phyloP scores from a whole-genome alignment of 2,888 invertebrate species.

The Rhamnusium bicolor region DNA sequence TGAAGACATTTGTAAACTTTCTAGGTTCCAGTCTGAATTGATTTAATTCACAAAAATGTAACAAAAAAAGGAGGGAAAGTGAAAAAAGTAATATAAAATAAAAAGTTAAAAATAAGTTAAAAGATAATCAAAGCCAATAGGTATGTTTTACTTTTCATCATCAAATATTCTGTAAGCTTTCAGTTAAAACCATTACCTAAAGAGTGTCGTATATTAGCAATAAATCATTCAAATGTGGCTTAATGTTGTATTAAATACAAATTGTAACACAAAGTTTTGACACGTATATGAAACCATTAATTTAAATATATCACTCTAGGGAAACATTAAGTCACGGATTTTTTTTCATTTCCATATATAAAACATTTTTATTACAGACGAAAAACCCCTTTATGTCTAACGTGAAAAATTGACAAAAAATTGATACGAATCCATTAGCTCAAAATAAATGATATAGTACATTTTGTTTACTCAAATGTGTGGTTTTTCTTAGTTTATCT shows the following conservation, averaged over 20 bases:
- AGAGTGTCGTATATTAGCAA: neutral
- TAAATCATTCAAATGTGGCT: constrained; percentile 8
- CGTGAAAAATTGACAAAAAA: constrained; percentile 16
- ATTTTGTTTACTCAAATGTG: too few relatives aligned
- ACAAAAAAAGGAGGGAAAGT: too few relatives aligned
- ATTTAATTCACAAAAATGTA: too few relatives aligned
- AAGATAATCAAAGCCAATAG: too few relatives aligned
- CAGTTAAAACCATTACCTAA: neutral
- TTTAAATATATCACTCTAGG: constrained; percentile 26
- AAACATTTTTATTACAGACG: constrained; percentile 1
- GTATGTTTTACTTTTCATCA: neutral
- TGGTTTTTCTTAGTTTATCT: too few relatives aligned
- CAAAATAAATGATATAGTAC: neutral
- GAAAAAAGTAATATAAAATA: too few relatives aligned
- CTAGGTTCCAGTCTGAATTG: too few relatives aligned
- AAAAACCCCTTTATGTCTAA: constrained; percentile 9
- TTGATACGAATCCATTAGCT: neutral
- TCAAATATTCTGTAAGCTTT: neutral
- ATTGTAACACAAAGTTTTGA: constrained; percentile 18
- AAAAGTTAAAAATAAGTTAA: too few relatives aligned
- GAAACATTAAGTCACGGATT: constrained; percentile 5
- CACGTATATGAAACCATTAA: constrained; percentile 17
- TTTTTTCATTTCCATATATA: constrained; percentile 17
- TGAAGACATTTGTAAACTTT: too few relatives aligned
- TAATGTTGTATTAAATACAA: constrained; percentile 14